Percentiles rank a stretch among this genome's conserved stretches.
These are phyloP conservation scores for Pristionchus entomophagus DNA, from an alignment of 2,888 invertebrate species.

Conservation along the genomic window DNA sequence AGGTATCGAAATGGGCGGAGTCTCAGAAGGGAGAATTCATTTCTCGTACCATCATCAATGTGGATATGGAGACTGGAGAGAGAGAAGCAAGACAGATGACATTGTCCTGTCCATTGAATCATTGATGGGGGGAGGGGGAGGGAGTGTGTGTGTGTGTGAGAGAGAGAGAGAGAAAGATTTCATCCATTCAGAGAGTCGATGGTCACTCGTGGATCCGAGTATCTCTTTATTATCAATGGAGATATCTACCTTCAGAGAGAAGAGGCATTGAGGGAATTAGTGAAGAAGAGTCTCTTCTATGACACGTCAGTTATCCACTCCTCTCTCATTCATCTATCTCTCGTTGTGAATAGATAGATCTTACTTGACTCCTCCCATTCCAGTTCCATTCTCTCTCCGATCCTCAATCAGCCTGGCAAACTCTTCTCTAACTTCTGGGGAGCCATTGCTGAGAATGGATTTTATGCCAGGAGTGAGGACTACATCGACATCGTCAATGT, in stretches of 20 bases:
- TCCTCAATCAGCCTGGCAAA: constrained; percentile 87
- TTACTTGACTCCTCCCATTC: no score
- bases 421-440: constrained; percentile 99
- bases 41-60: constrained; percentile 60
- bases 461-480: constrained; percentile 93
- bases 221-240: constrained; percentile 89
- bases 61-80: constrained; percentile 75
- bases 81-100: constrained; percentile 87
- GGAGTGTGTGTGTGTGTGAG: no score
- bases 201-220: constrained; percentile 85
- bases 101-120: constrained; percentile 82
- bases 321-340: not conserved
- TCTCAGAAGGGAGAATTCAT: constrained; percentile 43
- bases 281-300: constrained; percentile 63
- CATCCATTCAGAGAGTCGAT: constrained; percentile 85
- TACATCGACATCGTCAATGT: constrained; percentile 91
- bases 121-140: no score
- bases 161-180: no score
- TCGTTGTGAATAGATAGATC: no score
- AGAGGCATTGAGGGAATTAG: constrained; percentile 83
- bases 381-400: constrained; percentile 87
- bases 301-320: constrained; percentile 57
- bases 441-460: constrained; percentile 87
- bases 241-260: constrained; percentile 88
- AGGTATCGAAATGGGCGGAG: constrained; percentile 46